phyloP scores from a whole-genome alignment of 1,140 invertebrate species.

The Lucilia cuprina region DNA sequence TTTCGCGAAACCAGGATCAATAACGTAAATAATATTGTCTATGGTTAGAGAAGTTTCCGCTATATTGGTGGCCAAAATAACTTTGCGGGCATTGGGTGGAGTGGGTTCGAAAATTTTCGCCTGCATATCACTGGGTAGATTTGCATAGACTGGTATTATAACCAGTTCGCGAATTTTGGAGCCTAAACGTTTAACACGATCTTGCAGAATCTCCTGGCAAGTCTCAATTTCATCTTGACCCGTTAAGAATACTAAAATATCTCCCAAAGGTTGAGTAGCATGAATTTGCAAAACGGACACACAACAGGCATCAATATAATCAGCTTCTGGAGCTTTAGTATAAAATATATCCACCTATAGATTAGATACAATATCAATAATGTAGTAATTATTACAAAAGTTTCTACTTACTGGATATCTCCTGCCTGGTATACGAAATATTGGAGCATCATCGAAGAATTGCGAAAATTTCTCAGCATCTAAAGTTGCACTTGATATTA shows the following conservation, averaged over 20 bases:
- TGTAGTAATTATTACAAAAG: too few relatives aligned
- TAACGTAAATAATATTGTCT: constrained; percentile 99
- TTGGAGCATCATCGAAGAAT: constrained; percentile 98
- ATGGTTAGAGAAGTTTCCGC: constrained; percentile 99
- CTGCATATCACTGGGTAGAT: constrained; percentile 98
- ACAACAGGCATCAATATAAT: constrained; percentile 97
- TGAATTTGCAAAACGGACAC: constrained; percentile 98
- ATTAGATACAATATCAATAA: neutral
- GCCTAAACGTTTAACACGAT: constrained; percentile 88
- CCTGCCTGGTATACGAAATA: constrained; percentile 94
- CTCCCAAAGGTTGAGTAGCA: constrained; percentile 92
- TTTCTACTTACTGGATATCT: constrained; percentile 69
- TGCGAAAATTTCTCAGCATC: constrained; percentile 98
- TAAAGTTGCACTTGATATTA: constrained; percentile 97
- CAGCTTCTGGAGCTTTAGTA: constrained; percentile 98
- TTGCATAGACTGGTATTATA: constrained; percentile 97
- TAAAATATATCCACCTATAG: constrained; percentile 90
- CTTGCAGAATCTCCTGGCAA: constrained; percentile 90
- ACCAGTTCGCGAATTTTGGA: constrained; percentile 92
- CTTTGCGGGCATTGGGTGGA: constrained; percentile 92
- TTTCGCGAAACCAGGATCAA: constrained; percentile 99
- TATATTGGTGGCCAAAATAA: constrained; percentile 98
- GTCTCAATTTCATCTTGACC: constrained; percentile 97
- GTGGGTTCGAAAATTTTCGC: constrained; percentile 97
- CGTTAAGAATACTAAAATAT: constrained; percentile 96